Conservation (phyloP, 2,888 invertebrate genomes). For the Lycophotia porphyrea region DNA sequence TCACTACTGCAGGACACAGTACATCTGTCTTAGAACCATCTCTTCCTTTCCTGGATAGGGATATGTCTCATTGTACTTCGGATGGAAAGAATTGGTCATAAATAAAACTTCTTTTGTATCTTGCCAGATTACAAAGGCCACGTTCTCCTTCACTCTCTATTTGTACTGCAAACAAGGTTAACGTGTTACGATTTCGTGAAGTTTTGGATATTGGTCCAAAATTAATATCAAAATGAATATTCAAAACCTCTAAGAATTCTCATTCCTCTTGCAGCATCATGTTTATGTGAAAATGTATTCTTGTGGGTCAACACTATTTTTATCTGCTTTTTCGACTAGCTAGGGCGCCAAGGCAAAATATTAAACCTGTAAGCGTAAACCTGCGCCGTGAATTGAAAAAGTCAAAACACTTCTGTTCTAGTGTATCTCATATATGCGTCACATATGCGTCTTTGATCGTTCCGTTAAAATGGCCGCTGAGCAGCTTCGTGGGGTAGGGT, state of each 20-base stretch:
- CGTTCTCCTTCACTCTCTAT: conserved; percentile 63
- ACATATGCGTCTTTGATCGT: neutral
- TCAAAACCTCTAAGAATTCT: too few relatives aligned
- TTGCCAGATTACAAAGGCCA: conserved; percentile 65
- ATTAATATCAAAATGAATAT: too few relatives aligned
- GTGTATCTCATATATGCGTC: neutral
- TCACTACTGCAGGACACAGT: conserved; percentile 51
- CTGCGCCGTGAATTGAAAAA: too few relatives aligned
- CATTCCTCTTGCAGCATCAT: too few relatives aligned
- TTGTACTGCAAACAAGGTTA: too few relatives aligned
- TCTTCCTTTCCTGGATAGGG: conserved; percentile 52
- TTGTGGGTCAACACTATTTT: too few relatives aligned
- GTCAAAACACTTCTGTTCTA: neutral
- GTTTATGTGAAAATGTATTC: too few relatives aligned
- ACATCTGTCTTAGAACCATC: conserved; percentile 51
- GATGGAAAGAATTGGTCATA: conserved; percentile 67
- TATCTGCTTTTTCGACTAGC: too few relatives aligned
- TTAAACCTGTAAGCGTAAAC: too few relatives aligned
- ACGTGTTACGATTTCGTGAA: too few relatives aligned
- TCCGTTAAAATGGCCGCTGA: neutral
- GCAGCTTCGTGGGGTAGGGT: neutral
- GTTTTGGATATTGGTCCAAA: too few relatives aligned
- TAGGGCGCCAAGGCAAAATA: too few relatives aligned
- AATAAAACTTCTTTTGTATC: conserved; percentile 67
- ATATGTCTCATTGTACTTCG: conserved; percentile 54